Conservation (phyloP, 2,888 invertebrate species). For the Maniola hyperantus region DNA sequence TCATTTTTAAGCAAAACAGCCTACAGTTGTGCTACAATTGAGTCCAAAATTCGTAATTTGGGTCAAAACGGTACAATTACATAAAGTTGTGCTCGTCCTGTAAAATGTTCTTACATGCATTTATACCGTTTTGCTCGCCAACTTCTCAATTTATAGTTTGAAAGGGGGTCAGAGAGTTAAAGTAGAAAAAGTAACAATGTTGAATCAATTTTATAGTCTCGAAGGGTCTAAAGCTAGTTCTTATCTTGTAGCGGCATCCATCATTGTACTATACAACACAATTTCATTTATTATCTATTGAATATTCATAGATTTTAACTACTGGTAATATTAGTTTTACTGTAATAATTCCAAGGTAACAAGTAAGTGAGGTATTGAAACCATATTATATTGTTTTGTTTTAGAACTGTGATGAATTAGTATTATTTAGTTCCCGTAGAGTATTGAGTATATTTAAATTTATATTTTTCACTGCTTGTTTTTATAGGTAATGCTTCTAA, state of each 20-base stretch:
- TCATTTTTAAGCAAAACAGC: too few relatives aligned
- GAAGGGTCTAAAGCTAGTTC: not conserved
- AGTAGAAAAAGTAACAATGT: not conserved
- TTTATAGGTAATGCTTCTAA: conserved; percentile 14
- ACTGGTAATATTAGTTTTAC: conserved; percentile 23
- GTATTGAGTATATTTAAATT: conserved; percentile 23
- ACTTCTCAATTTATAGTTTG: too few relatives aligned
- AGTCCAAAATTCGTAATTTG: too few relatives aligned
- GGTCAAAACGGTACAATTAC: too few relatives aligned
- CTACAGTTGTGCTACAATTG: too few relatives aligned
- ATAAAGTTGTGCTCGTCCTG: too few relatives aligned
- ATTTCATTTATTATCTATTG: conserved; percentile 14
- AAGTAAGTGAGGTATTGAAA: conserved; percentile 27
- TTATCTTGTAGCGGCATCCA: not conserved
- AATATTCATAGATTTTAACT: conserved; percentile 26
- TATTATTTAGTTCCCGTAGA: conserved; percentile 50
- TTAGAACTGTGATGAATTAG: conserved; percentile 70
- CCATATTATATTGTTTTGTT: conserved; percentile 50
- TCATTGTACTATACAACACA: conserved; percentile 2
- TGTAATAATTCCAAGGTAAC: conserved; percentile 59
- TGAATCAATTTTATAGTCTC: not conserved
- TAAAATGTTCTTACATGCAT: too few relatives aligned
- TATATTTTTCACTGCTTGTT: conserved; percentile 25
- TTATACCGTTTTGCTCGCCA: too few relatives aligned
- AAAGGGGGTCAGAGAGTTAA: too few relatives aligned